Evolutionary conservation across 2,888 invertebrate genomes (phyloP), one percentile per base, ranked within the genome.

Genomic region (Drosophila recens): DNA sequence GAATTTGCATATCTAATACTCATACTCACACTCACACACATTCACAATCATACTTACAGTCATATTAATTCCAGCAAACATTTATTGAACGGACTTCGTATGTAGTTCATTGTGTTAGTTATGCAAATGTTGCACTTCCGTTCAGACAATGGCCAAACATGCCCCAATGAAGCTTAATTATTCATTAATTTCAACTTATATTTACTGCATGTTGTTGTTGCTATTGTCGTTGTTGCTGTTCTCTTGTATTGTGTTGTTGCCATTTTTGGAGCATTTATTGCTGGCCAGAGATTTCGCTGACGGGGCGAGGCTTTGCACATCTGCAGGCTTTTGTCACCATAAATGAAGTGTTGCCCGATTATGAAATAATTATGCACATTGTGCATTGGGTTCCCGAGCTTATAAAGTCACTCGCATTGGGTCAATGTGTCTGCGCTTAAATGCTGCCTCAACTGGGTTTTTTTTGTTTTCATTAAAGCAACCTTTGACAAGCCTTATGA

Each of bases 141-240:
- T 30, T 73, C 51, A 42, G 30, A 49, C 58, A 73, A 42, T 57
- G 61, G 52, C 58, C 66, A 49, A 56, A 59, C 64, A 59, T 57
- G 49, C 67, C 81, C 74, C 66, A 70, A 51, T 54, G 72, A 78
- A 71, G 77, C 72, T 86, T 90, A 88, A 90, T 87, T 87, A 87
- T 88, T 87, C 90, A 90, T 90, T 90, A 87, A 90, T 88, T 89
- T 87, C 75, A 79, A 81, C 88, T 83, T 79, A 72, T 76, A 85
- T 79, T 72, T 69, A 48, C 58, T 42, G 63, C 68, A 61, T 77
- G 72, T 66, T 69, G 72, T 66, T 69, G 74, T 56, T 57, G 53
- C 49, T 57, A 8, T 58, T 49, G 17, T 58, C 49, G 27, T 48
- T 30, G 10, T 58, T 59, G 17, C 56, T 59, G 27, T 30, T 40